Percentiles rank a stretch among this genome's conserved stretches.
Evolutionary conservation across 2,113 vertebrate genomes (phyloP).

Genomic region (Cyprinodon tularosa): DNA sequence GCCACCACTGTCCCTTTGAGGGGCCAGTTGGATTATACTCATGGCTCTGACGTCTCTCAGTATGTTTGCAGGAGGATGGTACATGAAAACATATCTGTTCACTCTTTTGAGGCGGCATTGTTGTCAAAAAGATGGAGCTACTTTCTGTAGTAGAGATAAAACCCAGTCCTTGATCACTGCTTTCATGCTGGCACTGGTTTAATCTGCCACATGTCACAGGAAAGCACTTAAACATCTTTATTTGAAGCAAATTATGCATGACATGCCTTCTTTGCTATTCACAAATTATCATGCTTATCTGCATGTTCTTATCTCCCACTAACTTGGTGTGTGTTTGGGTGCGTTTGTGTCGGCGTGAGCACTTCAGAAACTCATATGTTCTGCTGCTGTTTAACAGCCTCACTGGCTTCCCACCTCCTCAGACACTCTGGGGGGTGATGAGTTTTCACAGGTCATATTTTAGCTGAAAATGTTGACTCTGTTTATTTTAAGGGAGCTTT

Average conservation of each 20-base stretch:
- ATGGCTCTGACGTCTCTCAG: slow-evolving; percentile 53
- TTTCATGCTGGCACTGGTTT: slow-evolving; percentile 54
- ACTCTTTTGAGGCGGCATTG: slow-evolving; percentile 45
- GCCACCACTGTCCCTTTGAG: slow-evolving; percentile 48
- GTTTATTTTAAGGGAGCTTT: slow-evolving; percentile 66
- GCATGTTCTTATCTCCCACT: slow-evolving; percentile 27
- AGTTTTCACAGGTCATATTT: slow-evolving; percentile 72
- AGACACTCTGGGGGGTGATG: slow-evolving; percentile 56
- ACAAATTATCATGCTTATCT: slow-evolving; percentile 57
- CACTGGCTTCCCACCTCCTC: slow-evolving; percentile 47
- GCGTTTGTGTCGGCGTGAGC: slow-evolving; percentile 8
- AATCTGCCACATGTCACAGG: slow-evolving; percentile 67
- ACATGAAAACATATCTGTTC: slow-evolving; percentile 59
- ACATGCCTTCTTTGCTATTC: slow-evolving; percentile 48
- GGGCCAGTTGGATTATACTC: slow-evolving; percentile 60
- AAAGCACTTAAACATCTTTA: slow-evolving; percentile 67
- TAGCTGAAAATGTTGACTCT: slow-evolving; percentile 64
- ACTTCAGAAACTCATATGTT: slow-evolving; percentile 46
- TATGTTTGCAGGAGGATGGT: slow-evolving; percentile 31
- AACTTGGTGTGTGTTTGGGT: slow-evolving; percentile 19
- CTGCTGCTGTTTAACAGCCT: slow-evolving; percentile 53
- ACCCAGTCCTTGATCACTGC: slow-evolving; percentile 54
- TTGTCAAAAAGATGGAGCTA: slow-evolving; percentile 51
- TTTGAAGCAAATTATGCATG: slow-evolving; percentile 65
- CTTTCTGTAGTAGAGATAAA: slow-evolving; percentile 45